phyloP scores from a whole-genome alignment of 2,113 vertebrate species.

The Indicator maculatus region DNA sequence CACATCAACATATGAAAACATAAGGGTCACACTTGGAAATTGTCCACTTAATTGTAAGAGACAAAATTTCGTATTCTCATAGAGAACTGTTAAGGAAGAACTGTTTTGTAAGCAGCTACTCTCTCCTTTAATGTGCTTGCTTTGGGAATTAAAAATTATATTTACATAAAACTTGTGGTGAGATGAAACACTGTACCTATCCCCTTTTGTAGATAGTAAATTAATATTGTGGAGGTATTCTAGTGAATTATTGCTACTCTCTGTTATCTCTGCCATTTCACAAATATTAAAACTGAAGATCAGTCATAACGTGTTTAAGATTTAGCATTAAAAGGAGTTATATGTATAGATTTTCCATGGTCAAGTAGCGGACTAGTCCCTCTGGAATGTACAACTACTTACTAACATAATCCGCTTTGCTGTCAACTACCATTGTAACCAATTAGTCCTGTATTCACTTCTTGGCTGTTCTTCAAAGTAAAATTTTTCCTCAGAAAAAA shows the following conservation, averaged over 20 bases:
- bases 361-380: not conserved
- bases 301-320: not conserved
- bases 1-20: not conserved
- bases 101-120: not conserved
- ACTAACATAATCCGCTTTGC: not conserved
- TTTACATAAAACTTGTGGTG: not conserved
- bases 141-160: not conserved
- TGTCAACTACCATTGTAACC: not conserved
- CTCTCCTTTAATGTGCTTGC: not conserved
- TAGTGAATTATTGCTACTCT: not conserved
- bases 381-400: not conserved
- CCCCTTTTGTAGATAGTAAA: not conserved
- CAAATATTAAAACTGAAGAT: slow-evolving; percentile 17
- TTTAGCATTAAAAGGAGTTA: not conserved
- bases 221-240: not conserved
- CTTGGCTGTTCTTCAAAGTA: not conserved
- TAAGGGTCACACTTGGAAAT: not conserved
- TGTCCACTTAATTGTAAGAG: not conserved
- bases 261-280: not conserved
- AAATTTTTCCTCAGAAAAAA: not conserved
- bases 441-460: not conserved
- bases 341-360: not conserved
- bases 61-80: not conserved
- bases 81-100: not conserved
- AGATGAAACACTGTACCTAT: not conserved